These are phyloP conservation scores for Macrobrachium rosenbergii DNA, from an alignment of 1,140 invertebrate genomes.

Conservation along the genomic window DNA sequence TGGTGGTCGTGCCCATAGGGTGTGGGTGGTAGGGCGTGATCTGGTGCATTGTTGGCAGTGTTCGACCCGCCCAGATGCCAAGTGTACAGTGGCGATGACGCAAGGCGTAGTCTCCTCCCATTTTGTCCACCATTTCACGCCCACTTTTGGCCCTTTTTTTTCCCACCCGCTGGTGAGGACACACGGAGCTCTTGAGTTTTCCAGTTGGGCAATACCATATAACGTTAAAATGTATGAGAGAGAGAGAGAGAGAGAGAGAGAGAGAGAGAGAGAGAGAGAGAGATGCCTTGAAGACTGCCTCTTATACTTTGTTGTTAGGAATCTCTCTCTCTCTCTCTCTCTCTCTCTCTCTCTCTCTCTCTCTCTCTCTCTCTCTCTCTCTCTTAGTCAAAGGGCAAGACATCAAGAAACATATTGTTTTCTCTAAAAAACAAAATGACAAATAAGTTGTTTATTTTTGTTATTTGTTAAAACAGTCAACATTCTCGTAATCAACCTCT, in stretches of 20 bases:
- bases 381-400: not conserved
- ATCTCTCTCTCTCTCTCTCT: too few species aligned
- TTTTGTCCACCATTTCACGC: too few species aligned
- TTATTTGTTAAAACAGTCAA: too few species aligned
- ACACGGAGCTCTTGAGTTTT: too few species aligned
- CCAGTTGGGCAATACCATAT: too few species aligned
- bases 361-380: slow-evolving; percentile 25
- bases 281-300: not conserved
- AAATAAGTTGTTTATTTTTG: too few species aligned
- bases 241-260: too few species aligned
- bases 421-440: too few species aligned
- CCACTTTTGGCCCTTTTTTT: not conserved
- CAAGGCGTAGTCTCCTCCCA: not conserved
- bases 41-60: slow-evolving; percentile 32
- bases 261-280: too few species aligned
- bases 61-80: not conserved
- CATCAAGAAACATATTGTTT: not conserved
- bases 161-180: not conserved
- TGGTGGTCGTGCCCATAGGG: not conserved
- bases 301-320: not conserved
- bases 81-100: slow-evolving; percentile 15
- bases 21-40: not conserved
- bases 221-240: too few species aligned
- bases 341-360: slow-evolving; percentile 24
- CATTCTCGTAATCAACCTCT: too few species aligned